Percentiles rank a stretch among this genome's conserved stretches.
Conservation (phyloP, 1,140 invertebrate species). For the Drosophila sp. region DNA sequence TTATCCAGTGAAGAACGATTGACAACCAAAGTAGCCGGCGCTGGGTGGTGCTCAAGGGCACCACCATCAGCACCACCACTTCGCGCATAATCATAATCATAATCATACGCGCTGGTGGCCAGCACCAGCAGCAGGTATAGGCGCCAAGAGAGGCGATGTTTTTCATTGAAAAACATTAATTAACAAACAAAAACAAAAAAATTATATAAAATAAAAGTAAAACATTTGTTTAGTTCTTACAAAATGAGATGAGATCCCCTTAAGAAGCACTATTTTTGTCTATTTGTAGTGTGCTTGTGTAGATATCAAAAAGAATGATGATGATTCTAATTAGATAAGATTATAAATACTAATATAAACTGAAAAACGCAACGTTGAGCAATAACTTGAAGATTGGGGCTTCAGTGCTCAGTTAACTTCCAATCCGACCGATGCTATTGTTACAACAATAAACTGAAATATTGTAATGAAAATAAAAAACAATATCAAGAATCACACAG, state of each 20-base stretch:
- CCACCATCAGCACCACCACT: slow-evolving; percentile 37
- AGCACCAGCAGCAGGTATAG: slow-evolving; percentile 58
- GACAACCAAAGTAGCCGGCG: slow-evolving; percentile 76
- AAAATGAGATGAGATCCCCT: slow-evolving; percentile 6
- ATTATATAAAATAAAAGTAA: slow-evolving; percentile 13
- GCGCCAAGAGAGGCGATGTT: slow-evolving; percentile 83
- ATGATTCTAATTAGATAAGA: slow-evolving; percentile 45
- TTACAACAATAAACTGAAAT: slow-evolving; percentile 43
- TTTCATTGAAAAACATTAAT: slow-evolving; percentile 73
- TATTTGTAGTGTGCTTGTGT: slow-evolving; percentile 26
- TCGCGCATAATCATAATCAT: slow-evolving; percentile 58
- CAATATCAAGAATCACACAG: slow-evolving; percentile 44
- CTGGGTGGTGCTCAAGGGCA: slow-evolving; percentile 41
- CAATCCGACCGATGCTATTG: slow-evolving; percentile 75
- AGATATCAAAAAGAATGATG: slow-evolving; percentile 38
- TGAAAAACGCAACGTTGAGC: slow-evolving; percentile 42
- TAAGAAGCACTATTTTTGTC: slow-evolving; percentile 6
- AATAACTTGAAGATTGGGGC: slow-evolving; percentile 63
- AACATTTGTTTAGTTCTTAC: slow-evolving; percentile 59
- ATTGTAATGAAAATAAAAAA: slow-evolving; percentile 47
- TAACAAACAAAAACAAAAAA: slow-evolving; percentile 42
- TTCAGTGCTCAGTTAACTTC: slow-evolving; percentile 54
- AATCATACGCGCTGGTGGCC: slow-evolving; percentile 72
- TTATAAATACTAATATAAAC: slow-evolving; percentile 24
- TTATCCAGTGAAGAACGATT: slow-evolving; percentile 84